Evolutionary conservation across 2,888 invertebrate genomes (phyloP).

Genomic region (Chirona hameri): DNA sequence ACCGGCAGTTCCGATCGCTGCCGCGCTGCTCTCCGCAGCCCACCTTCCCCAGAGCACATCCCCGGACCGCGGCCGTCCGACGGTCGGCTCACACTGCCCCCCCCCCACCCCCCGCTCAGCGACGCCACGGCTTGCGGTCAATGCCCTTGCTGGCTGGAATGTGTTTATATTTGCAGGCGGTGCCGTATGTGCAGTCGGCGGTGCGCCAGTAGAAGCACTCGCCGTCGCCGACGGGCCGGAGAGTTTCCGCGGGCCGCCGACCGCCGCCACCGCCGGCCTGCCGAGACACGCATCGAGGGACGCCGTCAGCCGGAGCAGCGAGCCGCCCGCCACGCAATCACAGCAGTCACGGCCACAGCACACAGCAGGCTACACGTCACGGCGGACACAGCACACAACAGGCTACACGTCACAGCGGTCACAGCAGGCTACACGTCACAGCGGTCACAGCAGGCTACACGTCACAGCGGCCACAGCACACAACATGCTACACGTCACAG

Average conservation of each 20-base stretch:
- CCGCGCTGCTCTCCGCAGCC: background rate
- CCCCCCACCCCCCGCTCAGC: background rate
- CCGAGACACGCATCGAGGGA: background rate
- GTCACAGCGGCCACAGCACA: too few species aligned
- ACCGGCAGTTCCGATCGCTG: background rate
- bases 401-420: too few species aligned
- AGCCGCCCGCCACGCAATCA: background rate
- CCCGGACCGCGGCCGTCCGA: background rate
- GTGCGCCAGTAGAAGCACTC: constrained; percentile 54
- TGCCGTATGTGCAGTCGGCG: constrained; percentile 50
- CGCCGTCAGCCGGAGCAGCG: background rate
- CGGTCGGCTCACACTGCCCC: background rate
- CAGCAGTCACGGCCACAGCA: background rate
- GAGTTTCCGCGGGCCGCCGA: constrained; percentile 35
- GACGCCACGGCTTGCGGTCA: constrained; percentile 50
- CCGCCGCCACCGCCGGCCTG: background rate
- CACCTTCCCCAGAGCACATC: background rate
- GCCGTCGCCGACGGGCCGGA: constrained; percentile 49
- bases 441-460: too few species aligned
- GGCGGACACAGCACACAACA: too few species aligned
- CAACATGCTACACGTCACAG: too few species aligned
- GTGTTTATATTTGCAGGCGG: constrained; percentile 49
- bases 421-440: too few species aligned
- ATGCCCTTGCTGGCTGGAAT: constrained; percentile 49
- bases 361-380: too few species aligned